Percentiles rank a stretch among this genome's conserved stretches.
These are phyloP conservation scores for Oncorhynchus clarkii DNA, from an alignment of 2,113 vertebrate species.

Conservation along the genomic window DNA sequence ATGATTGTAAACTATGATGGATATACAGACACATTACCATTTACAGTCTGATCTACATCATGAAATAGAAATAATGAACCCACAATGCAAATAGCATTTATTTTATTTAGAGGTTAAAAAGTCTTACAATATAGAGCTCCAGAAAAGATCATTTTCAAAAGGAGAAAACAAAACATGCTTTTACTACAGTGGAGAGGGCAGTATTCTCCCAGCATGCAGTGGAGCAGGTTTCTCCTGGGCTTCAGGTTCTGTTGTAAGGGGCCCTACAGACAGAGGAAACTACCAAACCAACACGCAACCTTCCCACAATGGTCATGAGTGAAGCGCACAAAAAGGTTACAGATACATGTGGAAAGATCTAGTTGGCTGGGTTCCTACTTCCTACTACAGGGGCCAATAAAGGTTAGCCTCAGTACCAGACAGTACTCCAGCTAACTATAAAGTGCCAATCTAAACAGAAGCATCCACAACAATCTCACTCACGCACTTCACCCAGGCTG, in stretches of 20 bases:
- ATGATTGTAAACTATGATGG: no score
- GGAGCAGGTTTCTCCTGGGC: slow-evolving; percentile 73
- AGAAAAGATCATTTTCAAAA: slow-evolving; percentile 82
- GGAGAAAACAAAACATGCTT: slow-evolving; percentile 72
- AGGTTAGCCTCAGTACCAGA: no score
- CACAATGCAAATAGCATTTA: slow-evolving; percentile 81
- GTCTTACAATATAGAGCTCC: slow-evolving; percentile 86
- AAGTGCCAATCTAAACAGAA: slow-evolving; percentile 41
- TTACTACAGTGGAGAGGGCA: slow-evolving; percentile 74
- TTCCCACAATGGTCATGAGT: slow-evolving; percentile 42
- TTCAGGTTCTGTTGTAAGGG: slow-evolving; percentile 38
- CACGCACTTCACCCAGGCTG: neutral
- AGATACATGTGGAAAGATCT: slow-evolving; percentile 13
- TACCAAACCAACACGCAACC: slow-evolving; percentile 26
- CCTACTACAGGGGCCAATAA: slow-evolving; percentile 43
- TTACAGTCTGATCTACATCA: neutral
- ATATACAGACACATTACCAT: neutral
- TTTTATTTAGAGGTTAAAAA: slow-evolving; percentile 84
- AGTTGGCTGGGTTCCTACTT: slow-evolving; percentile 22
- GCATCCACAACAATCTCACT: slow-evolving; percentile 5
- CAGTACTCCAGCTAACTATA: no score
- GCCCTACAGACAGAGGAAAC: slow-evolving; percentile 41
- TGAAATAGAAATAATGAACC: slow-evolving; percentile 8
- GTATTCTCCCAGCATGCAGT: slow-evolving; percentile 72
- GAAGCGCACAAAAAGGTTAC: slow-evolving; percentile 53